phyloP scores from a whole-genome alignment of 2,113 vertebrate species.

The Atherinomorus stipes region DNA sequence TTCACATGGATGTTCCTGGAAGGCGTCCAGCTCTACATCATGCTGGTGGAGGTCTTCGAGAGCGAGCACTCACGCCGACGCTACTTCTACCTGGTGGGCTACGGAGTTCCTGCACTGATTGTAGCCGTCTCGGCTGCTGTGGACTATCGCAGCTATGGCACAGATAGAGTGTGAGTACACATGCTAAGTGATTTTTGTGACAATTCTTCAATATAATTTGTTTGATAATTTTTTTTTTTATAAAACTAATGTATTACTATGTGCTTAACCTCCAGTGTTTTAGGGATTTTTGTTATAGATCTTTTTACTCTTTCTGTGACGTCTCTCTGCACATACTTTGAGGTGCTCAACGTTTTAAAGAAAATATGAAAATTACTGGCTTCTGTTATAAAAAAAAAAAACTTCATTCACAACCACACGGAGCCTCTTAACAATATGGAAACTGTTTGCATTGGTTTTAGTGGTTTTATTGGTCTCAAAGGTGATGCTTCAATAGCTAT shows the following conservation, averaged over 20 bases:
- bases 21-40: conserved; percentile 97
- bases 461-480: conserved; percentile 28
- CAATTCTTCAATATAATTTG: background rate
- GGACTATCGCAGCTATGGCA: conserved; percentile 97
- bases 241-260: background rate
- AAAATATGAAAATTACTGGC: background rate
- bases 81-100: conserved; percentile 97
- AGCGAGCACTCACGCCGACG: conserved; percentile 94
- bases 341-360: background rate
- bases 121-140: conserved; percentile 95
- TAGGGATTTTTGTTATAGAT: too few relatives aligned
- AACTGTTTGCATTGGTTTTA: conserved; percentile 32
- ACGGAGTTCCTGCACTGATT: conserved; percentile 93
- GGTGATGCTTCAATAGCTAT: conserved; percentile 27
- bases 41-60: conserved; percentile 99
- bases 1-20: conserved; percentile 99
- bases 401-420: background rate
- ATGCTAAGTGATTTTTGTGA: background rate
- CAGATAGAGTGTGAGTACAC: conserved; percentile 93
- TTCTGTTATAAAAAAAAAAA: background rate
- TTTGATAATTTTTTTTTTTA: conserved; percentile 1
- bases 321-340: background rate
- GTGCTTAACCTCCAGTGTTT: background rate
- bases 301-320: background rate
- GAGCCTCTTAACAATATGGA: conserved; percentile 12